These are phyloP conservation scores for Triplophysa siluroides DNA, from an alignment of 2,113 vertebrate genomes.

Conservation along the genomic window DNA sequence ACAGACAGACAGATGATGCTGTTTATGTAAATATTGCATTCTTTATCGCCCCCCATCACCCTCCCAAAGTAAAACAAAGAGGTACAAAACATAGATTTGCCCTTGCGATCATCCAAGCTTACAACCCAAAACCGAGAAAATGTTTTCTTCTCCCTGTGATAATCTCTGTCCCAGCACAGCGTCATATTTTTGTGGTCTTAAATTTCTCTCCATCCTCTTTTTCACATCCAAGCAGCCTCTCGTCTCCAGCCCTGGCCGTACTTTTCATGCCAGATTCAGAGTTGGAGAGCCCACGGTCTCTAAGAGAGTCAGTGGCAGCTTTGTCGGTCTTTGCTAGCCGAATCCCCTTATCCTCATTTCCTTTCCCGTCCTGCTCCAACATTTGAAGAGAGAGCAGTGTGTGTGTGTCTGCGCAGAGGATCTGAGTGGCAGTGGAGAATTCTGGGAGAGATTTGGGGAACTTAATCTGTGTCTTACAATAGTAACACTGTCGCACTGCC, in stretches of 20 bases:
- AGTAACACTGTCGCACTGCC: slow-evolving; percentile 19
- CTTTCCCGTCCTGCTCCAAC: slow-evolving; percentile 6
- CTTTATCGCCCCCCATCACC: too few species aligned
- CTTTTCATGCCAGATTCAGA: slow-evolving; percentile 28
- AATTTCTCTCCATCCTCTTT: background rate
- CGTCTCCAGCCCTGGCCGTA: slow-evolving; percentile 23
- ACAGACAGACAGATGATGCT: too few species aligned
- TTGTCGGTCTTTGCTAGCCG: slow-evolving; percentile 6
- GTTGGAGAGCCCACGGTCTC: slow-evolving; percentile 1
- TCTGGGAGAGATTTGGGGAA: slow-evolving; percentile 22
- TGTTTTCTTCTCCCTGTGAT: background rate
- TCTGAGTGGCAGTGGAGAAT: slow-evolving; percentile 26
- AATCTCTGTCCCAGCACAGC: background rate
- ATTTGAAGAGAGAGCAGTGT: slow-evolving; percentile 13
- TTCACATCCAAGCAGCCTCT: slow-evolving; percentile 12
- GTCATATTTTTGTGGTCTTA: background rate
- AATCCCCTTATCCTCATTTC: slow-evolving; percentile 11
- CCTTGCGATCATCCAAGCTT: too few species aligned
- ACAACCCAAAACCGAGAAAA: too few species aligned
- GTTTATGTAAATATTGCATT: too few species aligned
- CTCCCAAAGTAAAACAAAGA: too few species aligned
- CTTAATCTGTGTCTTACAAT: slow-evolving; percentile 8
- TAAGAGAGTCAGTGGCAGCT: slow-evolving; percentile 9
- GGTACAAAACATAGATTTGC: too few species aligned
- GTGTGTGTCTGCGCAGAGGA: background rate